A percentile compares a stretch with the other conserved stretches of the same genome.
Conservation (phyloP, 2,113 vertebrate species). For the Pelvicachromis taeniatus region DNA sequence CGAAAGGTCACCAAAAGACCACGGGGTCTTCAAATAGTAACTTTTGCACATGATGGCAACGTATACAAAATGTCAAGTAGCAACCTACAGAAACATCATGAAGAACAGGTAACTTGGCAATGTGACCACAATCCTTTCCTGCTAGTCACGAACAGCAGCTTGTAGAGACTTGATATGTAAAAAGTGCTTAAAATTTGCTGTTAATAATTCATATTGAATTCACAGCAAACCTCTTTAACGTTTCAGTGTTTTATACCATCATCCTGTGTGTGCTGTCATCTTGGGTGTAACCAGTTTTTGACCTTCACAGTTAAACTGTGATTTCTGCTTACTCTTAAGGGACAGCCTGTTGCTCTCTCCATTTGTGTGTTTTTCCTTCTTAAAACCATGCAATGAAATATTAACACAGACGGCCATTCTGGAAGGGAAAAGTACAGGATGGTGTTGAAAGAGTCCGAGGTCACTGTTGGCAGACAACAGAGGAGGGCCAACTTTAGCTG, state of each 20-base stretch:
- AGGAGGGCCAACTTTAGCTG: neutral
- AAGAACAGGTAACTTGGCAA: conserved; percentile 12
- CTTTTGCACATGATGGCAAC: neutral
- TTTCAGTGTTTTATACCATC: neutral
- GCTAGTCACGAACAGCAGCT: neutral
- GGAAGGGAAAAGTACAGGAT: neutral
- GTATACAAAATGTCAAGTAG: conserved; percentile 24
- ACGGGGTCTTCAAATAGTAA: neutral
- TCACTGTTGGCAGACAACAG: neutral
- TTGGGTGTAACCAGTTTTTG: neutral
- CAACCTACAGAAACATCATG: neutral
- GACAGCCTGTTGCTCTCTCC: conserved; percentile 2
- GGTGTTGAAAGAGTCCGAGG: neutral
- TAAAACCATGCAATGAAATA: conserved; percentile 34
- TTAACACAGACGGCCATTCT: conserved; percentile 17
- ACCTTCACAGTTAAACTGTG: conserved; percentile 39
- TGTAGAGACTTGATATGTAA: neutral
- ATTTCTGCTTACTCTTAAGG: conserved; percentile 17
- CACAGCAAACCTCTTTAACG: neutral
- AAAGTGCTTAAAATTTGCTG: neutral
- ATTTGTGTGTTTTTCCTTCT: neutral
- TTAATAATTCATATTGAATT: conserved; percentile 23
- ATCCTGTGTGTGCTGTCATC: neutral
- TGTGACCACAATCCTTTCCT: neutral
- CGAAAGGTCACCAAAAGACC: conserved; percentile 29